phyloP scores from a whole-genome alignment of 2,797 vertebrate species.

The Sebastes melanostomus region DNA sequence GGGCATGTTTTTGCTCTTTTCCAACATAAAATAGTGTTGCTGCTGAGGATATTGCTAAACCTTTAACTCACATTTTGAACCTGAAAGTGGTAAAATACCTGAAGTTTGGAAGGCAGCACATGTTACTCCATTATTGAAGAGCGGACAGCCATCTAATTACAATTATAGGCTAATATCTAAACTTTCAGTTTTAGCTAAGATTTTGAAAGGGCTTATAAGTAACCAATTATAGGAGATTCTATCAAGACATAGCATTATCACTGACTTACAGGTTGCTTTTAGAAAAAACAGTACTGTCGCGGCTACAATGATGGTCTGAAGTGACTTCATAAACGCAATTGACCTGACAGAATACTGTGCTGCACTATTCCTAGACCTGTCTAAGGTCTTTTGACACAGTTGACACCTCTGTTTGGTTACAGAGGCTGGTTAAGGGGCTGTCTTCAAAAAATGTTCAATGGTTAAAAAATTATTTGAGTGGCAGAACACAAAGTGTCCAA shows the following conservation, averaged over 20 bases:
- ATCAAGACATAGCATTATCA: not conserved
- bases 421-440: not conserved
- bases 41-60: no score
- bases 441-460: no score
- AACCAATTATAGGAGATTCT: not conserved
- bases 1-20: not conserved
- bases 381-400: not conserved
- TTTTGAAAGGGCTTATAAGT: not conserved
- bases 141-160: not conserved
- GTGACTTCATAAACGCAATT: not conserved
- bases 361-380: not conserved
- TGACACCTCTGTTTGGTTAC: not conserved
- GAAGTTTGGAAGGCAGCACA: no score
- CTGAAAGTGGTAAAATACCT: no score
- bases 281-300: not conserved
- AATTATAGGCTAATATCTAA: not conserved
- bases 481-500: no score
- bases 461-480: no score
- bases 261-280: not conserved
- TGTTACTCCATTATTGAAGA: not conserved
- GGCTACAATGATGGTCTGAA: not conserved
- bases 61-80: no score
- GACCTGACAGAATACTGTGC: not conserved
- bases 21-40: not conserved
- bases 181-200: not conserved